Evolutionary conservation across 2,888 invertebrate genomes (phyloP).

Genomic region (Drosophila hamatofila): DNA sequence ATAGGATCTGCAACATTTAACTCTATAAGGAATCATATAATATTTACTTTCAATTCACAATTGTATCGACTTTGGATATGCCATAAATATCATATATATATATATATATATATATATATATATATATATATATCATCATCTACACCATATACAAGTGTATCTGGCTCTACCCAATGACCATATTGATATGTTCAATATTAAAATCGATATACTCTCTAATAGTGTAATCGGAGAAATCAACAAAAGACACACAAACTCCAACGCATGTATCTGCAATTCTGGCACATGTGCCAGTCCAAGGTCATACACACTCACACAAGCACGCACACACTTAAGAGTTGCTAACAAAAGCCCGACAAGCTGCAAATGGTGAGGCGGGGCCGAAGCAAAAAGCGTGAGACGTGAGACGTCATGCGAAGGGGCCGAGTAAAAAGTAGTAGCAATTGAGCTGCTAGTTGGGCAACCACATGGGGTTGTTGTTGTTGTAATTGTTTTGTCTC

Average conservation of each 20-base stretch:
- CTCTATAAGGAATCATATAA: too few relatives aligned
- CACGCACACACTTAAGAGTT: slow-evolving; percentile 41
- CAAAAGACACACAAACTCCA: slow-evolving; percentile 11
- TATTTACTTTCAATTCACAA: too few relatives aligned
- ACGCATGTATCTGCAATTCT: slow-evolving; percentile 61
- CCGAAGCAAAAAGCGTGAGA: slow-evolving; percentile 10
- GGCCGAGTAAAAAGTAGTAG: slow-evolving; percentile 38
- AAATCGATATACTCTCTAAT: not conserved
- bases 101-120: too few relatives aligned
- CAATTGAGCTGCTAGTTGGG: slow-evolving; percentile 68
- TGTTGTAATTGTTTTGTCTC: slow-evolving; percentile 39
- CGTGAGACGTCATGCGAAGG: slow-evolving; percentile 8
- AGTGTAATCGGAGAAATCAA: slow-evolving; percentile 11
- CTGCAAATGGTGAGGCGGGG: not conserved
- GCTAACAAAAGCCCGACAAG: slow-evolving; percentile 41
- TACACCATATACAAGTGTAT: not conserved
- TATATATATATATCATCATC: not conserved
- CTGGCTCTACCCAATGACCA: not conserved
- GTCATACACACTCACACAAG: slow-evolving; percentile 43
- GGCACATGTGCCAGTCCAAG: slow-evolving; percentile 66
- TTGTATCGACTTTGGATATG: too few relatives aligned
- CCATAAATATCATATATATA: not conserved
- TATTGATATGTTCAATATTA: not conserved
- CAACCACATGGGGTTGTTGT: slow-evolving; percentile 67
- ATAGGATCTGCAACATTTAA: too few relatives aligned